These are phyloP conservation scores for Spisula subtruncata DNA, from an alignment of 2,888 invertebrate genomes.

Conservation along the genomic window DNA sequence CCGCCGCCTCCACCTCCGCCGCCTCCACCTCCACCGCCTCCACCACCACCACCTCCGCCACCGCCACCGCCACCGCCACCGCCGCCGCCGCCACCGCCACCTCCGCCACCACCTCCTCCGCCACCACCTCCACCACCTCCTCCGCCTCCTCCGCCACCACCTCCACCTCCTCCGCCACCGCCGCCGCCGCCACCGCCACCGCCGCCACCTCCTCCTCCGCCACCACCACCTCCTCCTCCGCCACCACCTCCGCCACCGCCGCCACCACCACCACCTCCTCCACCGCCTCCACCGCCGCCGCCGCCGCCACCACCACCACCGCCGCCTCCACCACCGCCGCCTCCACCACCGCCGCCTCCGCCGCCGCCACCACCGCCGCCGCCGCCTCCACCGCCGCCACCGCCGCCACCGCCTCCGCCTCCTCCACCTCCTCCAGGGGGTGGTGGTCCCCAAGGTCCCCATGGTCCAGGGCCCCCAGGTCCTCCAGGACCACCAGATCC, in stretches of 20 bases:
- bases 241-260: background rate
- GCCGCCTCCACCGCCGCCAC: background rate
- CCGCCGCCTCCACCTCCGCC: background rate
- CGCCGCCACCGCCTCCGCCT: background rate
- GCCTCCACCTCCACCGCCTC: background rate
- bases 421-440: conserved; percentile 34
- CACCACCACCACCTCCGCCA: background rate
- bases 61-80: background rate
- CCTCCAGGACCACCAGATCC: background rate
- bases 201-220: conserved; percentile 23
- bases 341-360: background rate
- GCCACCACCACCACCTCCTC: background rate
- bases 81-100: background rate
- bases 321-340: background rate
- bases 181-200: background rate
- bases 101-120: background rate
- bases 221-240: conserved; percentile 26
- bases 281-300: background rate
- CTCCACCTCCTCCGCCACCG: background rate
- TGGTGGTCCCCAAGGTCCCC: background rate
- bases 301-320: background rate
- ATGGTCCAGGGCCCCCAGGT: background rate
- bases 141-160: background rate
- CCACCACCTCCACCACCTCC: background rate
- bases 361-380: background rate